phyloP scores from a whole-genome alignment of 2,113 vertebrate genomes.

The Hydrolagus affinis region DNA sequence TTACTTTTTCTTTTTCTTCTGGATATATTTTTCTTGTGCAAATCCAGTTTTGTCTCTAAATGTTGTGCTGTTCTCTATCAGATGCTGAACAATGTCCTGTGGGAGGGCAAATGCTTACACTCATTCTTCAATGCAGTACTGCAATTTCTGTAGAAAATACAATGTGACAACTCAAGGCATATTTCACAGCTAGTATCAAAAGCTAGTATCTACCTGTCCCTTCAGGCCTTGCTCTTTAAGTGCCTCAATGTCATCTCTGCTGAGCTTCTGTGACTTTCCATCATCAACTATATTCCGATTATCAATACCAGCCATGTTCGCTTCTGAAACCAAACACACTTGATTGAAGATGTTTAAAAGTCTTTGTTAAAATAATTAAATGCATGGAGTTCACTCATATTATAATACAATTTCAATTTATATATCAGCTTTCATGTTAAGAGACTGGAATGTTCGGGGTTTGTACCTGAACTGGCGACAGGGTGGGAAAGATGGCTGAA shows the following conservation, averaged over 20 bases:
- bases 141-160: background rate
- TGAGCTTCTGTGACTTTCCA: conserved; percentile 93
- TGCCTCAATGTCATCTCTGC: conserved; percentile 90
- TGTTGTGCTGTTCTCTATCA: conserved; percentile 92
- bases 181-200: conserved; percentile 37
- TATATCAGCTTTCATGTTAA: too few relatives aligned
- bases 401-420: too few relatives aligned
- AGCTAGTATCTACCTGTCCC: conserved; percentile 73
- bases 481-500: too few relatives aligned
- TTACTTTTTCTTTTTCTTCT: conserved; percentile 99
- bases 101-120: conserved; percentile 10
- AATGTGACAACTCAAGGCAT: background rate
- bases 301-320: conserved; percentile 83
- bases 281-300: conserved; percentile 95
- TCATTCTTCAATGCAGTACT: background rate
- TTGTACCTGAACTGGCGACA: too few relatives aligned
- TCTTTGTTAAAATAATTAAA: background rate
- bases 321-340: conserved; percentile 53
- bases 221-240: conserved; percentile 93
- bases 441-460: too few relatives aligned
- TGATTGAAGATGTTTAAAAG: conserved; percentile 40
- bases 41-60: conserved; percentile 93
- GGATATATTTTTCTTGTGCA: conserved; percentile 95
- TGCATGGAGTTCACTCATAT: too few relatives aligned
- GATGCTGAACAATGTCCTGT: conserved; percentile 91